Base-by-base conservation (phyloP, 1,140 invertebrate species). In the Coboldia fuscipes region DNA sequence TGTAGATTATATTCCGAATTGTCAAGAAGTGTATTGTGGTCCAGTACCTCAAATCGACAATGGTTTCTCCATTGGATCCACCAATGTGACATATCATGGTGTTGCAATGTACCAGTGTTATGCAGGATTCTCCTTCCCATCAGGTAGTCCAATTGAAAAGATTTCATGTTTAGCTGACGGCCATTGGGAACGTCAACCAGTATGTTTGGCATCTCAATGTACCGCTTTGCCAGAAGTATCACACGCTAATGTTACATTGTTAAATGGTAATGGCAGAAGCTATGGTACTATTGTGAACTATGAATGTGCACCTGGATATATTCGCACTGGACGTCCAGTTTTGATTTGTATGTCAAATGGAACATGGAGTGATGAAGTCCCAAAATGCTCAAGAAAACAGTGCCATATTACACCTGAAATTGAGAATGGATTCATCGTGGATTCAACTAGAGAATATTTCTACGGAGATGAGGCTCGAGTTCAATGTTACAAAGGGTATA, bases 1-100 rank as follows among this genome's bases (percentile, higher is more conserved):
- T 12, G 68, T 82, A 16, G 75, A 71, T 22, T 86, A 88, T 48
- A 89, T 96, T 48, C 89, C 90, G 4, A 77, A 78, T 50, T 97
- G 90, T 59, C 90, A 96, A 73, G 77, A 37, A 15, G 4, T 18
- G 33, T 97, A 96, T 50, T 97, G 90, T 57, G 88, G 88, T 34
- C 86, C 89, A 21, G 89, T 96, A 17, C 90, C 90, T 36, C 89
- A 94, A 65, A 96, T 96, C 37, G 84, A 92, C 45, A 97, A 94
- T 52, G 90, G 90, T 30, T 94, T 93, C 51, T 93, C 89, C 1
- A 89, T 92, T 48, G 82, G 79, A 30, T 88, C 89, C 2, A 80
- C 83, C 0, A 96, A 94, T 53, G 89, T 96, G 3, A 94, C 89
- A 1, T 96, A 86, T 45, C 69, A 72, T 39, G 90, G 89, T 10